Percentiles rank a stretch among this genome's conserved stretches.
Evolutionary conservation across 2,888 invertebrate genomes (phyloP).

Genomic region (Cephus sareptanus): DNA sequence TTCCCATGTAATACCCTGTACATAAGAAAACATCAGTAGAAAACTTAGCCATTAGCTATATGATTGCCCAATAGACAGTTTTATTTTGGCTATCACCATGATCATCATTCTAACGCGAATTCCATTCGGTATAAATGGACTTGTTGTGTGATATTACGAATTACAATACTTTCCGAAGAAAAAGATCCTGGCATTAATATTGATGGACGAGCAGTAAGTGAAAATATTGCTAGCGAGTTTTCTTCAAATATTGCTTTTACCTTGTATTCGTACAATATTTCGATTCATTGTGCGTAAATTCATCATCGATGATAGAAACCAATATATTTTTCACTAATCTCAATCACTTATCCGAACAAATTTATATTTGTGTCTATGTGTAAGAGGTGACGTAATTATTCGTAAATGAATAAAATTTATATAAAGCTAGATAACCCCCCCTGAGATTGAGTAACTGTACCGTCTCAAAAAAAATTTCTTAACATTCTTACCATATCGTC

Average conservation of each 20-base stretch:
- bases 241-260: not conserved
- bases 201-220: not conserved
- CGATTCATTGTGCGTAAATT: not conserved
- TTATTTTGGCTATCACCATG: not conserved
- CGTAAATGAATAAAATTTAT: no score
- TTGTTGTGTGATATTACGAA: not conserved
- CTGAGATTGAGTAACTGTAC: no score
- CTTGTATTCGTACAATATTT: not conserved
- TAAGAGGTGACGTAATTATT: no score
- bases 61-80: not conserved
- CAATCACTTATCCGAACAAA: not conserved
- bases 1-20: no score
- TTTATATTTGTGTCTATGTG: not conserved
- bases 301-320: not conserved
- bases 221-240: not conserved
- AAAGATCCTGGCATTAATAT: not conserved
- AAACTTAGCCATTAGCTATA: not conserved
- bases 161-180: not conserved
- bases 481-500: no score
- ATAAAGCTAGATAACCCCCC: no score
- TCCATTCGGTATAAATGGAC: not conserved
- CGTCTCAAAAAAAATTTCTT: no score
- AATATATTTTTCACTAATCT: not conserved
- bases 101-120: not conserved
- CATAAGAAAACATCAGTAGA: not conserved